These are phyloP conservation scores for Encarsia formosa DNA, from an alignment of 2,888 invertebrate genomes.

Conservation along the genomic window DNA sequence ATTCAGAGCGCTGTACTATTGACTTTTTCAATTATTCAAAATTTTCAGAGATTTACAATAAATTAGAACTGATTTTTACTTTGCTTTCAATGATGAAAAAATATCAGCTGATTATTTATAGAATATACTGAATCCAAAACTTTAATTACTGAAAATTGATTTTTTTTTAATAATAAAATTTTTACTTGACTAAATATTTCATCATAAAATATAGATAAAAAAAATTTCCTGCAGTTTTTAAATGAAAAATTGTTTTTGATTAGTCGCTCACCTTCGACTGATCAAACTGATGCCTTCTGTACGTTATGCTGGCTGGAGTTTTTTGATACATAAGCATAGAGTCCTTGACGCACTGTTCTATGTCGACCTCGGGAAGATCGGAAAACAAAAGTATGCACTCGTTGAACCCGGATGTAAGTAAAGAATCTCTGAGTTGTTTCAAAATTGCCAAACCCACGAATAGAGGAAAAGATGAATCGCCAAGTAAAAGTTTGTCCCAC, in stretches of 20 bases:
- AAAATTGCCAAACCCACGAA: slow-evolving; percentile 93
- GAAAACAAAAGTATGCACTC: slow-evolving; percentile 97
- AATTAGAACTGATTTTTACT: too few species aligned
- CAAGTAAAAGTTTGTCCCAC: slow-evolving; percentile 94
- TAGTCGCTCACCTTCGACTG: slow-evolving; percentile 45
- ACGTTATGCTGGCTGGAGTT: slow-evolving; percentile 86
- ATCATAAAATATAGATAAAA: too few species aligned
- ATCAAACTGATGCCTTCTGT: slow-evolving; percentile 69
- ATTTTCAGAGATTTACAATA: too few species aligned
- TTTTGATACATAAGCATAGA: slow-evolving; percentile 79
- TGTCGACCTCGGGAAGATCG: slow-evolving; percentile 96
- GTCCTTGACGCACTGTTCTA: slow-evolving; percentile 85
- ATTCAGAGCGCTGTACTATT: too few species aligned
- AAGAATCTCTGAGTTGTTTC: slow-evolving; percentile 76
- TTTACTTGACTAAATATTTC: too few species aligned
- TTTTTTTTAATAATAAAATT: neutral
- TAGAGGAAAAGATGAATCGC: slow-evolving; percentile 88
- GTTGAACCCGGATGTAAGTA: slow-evolving; percentile 90
- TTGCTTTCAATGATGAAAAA: neutral
- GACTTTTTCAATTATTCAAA: too few species aligned
- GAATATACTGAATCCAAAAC: too few species aligned
- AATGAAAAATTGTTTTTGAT: too few species aligned
- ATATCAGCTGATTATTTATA: neutral
- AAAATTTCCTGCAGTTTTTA: too few species aligned
- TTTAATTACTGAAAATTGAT: neutral